phyloP scores from a whole-genome alignment of 1,140 invertebrate genomes.

The Drosophila lacertosa region DNA sequence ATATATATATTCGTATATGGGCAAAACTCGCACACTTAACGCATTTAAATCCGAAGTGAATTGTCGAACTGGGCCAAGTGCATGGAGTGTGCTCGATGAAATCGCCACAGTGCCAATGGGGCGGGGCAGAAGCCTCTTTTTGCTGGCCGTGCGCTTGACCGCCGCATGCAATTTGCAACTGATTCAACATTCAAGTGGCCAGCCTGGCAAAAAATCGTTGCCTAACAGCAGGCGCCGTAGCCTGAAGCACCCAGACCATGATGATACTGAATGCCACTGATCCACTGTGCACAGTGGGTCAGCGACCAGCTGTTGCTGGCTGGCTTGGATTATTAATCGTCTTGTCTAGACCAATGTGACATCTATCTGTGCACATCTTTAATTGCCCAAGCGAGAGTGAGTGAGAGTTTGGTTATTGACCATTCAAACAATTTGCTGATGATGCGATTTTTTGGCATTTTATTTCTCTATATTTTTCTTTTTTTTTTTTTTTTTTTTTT shows the following conservation, averaged over 20 bases:
- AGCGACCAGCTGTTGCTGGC: slow-evolving; percentile 45
- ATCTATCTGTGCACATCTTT: slow-evolving; percentile 36
- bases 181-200: slow-evolving; percentile 67
- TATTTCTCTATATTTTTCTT: too few relatives aligned
- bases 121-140: slow-evolving; percentile 9
- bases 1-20: slow-evolving; percentile 22
- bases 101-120: slow-evolving; percentile 21
- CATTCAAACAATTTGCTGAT: slow-evolving; percentile 51
- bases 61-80: slow-evolving; percentile 69
- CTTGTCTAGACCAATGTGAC: slow-evolving; percentile 72
- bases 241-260: background rate
- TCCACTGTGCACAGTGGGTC: slow-evolving; percentile 10
- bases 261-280: background rate
- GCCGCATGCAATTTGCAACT: slow-evolving; percentile 75
- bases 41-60: slow-evolving; percentile 37
- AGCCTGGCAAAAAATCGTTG: slow-evolving; percentile 49
- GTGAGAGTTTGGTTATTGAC: background rate
- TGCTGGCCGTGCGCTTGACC: slow-evolving; percentile 47
- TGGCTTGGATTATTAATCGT: slow-evolving; percentile 65
- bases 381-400: slow-evolving; percentile 37
- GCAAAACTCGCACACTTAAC: slow-evolving; percentile 40
- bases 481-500: too few relatives aligned
- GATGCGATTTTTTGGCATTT: slow-evolving; percentile 58
- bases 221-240: slow-evolving; percentile 34
- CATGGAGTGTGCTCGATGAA: slow-evolving; percentile 32